phyloP scores from a whole-genome alignment of 30 jellyfish, hydroid and myxozoan species.

The Cassiopea xamachana region DNA sequence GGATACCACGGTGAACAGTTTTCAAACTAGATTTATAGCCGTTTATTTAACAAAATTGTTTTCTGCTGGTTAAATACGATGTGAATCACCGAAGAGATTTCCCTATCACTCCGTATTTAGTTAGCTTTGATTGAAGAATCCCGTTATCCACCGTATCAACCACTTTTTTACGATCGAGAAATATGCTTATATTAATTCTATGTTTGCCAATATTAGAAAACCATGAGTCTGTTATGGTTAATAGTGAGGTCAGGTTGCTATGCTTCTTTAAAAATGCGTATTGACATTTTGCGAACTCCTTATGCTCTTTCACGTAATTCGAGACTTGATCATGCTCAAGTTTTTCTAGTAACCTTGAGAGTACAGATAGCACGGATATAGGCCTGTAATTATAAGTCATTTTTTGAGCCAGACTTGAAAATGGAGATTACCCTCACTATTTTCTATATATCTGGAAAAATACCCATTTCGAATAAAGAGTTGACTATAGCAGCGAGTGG shows the following conservation, averaged over 20 bases:
- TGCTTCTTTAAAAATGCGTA: neutral
- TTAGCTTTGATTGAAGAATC: neutral
- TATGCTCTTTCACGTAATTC: neutral
- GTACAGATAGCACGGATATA: neutral
- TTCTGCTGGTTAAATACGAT: neutral
- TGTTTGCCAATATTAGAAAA: neutral
- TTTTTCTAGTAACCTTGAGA: neutral
- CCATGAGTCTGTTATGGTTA: neutral
- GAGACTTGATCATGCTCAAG: neutral
- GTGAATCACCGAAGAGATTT: neutral
- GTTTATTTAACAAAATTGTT: neutral
- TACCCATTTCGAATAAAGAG: constrained; percentile 14
- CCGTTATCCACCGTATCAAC: neutral
- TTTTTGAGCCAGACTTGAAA: neutral
- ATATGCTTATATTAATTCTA: neutral
- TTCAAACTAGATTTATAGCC: neutral
- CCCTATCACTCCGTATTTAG: constrained; percentile 10
- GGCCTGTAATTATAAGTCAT: neutral
- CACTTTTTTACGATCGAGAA: neutral
- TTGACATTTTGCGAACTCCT: neutral
- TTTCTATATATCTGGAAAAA: constrained; percentile 16
- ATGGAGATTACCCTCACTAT: constrained; percentile 16
- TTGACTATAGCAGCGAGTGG: constrained; percentile 17
- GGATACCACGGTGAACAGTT: neutral
- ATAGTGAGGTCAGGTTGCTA: neutral